Percentiles rank a stretch among this genome's conserved stretches.
Evolutionary conservation across 2,797 vertebrate genomes (phyloP).

Genomic region (Sebastiscus albofasciatus): DNA sequence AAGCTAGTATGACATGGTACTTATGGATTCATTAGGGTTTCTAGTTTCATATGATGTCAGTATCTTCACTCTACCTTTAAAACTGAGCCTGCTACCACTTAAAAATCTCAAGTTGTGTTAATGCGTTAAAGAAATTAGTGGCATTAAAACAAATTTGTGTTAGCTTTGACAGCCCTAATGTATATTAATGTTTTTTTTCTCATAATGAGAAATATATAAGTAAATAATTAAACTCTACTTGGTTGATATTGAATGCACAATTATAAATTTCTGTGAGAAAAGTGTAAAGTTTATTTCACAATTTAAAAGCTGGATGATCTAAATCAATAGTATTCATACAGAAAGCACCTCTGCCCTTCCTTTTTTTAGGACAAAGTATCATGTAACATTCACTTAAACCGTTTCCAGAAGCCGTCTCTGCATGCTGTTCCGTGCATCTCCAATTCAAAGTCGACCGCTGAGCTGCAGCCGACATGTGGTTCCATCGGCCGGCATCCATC

Average conservation of each 20-base stretch:
- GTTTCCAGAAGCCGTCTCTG: conserved; percentile 23
- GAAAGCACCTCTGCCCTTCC: neutral
- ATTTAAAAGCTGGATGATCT: neutral
- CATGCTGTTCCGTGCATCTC: neutral
- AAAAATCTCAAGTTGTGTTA: no score
- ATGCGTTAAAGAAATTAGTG: no score
- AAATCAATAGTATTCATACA: neutral
- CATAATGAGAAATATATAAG: neutral
- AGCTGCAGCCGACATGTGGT: conserved; percentile 48
- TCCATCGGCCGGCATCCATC: conserved; percentile 55
- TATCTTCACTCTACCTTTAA: no score
- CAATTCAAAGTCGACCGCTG: conserved; percentile 6
- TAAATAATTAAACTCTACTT: neutral
- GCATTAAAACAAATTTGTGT: no score
- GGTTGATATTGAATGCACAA: neutral
- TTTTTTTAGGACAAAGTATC: neutral
- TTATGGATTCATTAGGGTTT: no score
- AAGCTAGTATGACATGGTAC: no score
- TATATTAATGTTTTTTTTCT: neutral
- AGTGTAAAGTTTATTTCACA: neutral
- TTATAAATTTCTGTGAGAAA: neutral
- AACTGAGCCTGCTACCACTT: no score
- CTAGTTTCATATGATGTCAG: fast-evolving
- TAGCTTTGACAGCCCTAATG: no score
- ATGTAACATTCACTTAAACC: neutral